phyloP scores from a whole-genome alignment of 2,113 vertebrate genomes.

The Pluvialis apricaria region DNA sequence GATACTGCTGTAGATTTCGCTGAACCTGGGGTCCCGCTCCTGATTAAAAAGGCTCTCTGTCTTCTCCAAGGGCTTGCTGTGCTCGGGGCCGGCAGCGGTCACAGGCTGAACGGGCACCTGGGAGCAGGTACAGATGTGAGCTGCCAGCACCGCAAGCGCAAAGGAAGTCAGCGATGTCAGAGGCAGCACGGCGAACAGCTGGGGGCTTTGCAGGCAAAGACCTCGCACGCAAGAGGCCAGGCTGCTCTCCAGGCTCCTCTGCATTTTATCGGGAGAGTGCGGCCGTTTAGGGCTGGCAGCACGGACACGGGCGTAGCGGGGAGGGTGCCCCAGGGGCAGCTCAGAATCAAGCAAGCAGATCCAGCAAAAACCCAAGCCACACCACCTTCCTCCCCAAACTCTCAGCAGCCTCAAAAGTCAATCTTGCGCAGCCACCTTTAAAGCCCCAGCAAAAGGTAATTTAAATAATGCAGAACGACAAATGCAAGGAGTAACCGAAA shows the following conservation, averaged over 20 bases:
- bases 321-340: background rate
- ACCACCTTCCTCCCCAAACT: background rate
- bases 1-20: slow-evolving; percentile 74
- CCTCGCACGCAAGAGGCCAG: too few species aligned
- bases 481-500: fast-evolving
- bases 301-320: fast-evolving
- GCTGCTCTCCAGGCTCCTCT: background rate
- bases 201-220: background rate
- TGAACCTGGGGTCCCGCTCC: slow-evolving; percentile 72
- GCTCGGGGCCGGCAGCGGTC: slow-evolving; percentile 73
- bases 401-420: background rate
- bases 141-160: fast-evolving
- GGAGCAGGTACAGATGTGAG: background rate
- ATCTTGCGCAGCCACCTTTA: fast-evolving
- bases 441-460: background rate
- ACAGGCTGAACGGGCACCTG: slow-evolving; percentile 84
- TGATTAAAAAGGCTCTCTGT: slow-evolving; percentile 74
- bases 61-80: slow-evolving; percentile 83
- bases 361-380: background rate
- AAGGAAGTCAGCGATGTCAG: fast-evolving
- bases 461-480: background rate
- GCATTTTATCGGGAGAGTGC: fast-evolving
- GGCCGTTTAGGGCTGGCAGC: background rate
- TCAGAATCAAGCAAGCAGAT: background rate
- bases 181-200: background rate